Conservation (phyloP, 2,113 vertebrate genomes). For the Silurus glanis region DNA sequence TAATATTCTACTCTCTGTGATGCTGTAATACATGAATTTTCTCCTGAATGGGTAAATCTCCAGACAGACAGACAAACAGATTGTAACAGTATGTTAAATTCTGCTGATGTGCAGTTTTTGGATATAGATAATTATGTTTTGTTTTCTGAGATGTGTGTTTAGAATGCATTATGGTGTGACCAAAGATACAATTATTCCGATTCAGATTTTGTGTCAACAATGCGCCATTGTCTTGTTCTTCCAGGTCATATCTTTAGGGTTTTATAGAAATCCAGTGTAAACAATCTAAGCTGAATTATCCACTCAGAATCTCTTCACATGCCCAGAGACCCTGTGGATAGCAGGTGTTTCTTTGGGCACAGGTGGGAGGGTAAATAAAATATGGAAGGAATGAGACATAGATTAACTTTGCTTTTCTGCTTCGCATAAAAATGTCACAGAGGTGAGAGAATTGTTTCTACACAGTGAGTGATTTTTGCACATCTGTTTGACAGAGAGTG, state of each 20-base stretch:
- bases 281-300: background rate
- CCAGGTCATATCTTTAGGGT: background rate
- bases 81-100: too few species aligned
- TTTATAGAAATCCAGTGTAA: background rate
- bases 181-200: background rate
- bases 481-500: constrained; percentile 58
- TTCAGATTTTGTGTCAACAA: background rate
- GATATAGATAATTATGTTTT: background rate
- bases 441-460: constrained; percentile 2
- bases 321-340: background rate
- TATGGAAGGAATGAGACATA: background rate
- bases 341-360: background rate
- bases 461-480: constrained; percentile 44
- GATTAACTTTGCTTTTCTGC: constrained; percentile 10
- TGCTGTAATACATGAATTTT: too few species aligned
- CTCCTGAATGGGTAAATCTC: too few species aligned
- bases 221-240: background rate
- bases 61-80: too few species aligned
- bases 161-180: background rate
- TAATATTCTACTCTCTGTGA: too few species aligned
- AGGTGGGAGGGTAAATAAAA: background rate
- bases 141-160: background rate
- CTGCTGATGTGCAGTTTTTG: background rate
- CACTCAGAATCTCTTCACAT: too few species aligned
- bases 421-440: background rate